Evolutionary conservation across 2,888 invertebrate genomes (phyloP).

Genomic region (Bedellia somnulentella): DNA sequence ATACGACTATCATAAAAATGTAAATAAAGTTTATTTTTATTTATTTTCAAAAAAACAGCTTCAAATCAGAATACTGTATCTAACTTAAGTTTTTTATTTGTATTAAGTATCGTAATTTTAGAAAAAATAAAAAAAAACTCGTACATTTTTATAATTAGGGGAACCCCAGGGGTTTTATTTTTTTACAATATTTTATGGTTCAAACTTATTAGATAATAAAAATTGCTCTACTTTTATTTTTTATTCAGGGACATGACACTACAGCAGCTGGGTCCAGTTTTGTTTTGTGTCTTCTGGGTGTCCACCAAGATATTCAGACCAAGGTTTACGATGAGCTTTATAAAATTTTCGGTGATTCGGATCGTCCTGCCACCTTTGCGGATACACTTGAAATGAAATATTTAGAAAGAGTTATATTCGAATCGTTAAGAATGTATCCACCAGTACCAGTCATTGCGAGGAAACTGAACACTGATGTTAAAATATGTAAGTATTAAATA

Average conservation of each 20-base stretch:
- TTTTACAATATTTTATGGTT: too few relatives aligned
- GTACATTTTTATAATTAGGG: too few relatives aligned
- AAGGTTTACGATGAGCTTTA: slow-evolving; percentile 74
- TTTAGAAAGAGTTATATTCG: slow-evolving; percentile 76
- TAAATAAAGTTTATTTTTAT: too few relatives aligned
- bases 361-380: slow-evolving; percentile 73
- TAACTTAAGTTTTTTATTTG: too few relatives aligned
- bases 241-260: slow-evolving; percentile 51
- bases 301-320: slow-evolving; percentile 77
- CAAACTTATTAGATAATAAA: too few relatives aligned
- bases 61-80: too few relatives aligned
- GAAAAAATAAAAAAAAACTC: too few relatives aligned
- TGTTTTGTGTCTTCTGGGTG: slow-evolving; percentile 79
- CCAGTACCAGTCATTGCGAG: slow-evolving; percentile 80
- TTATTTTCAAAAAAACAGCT: too few relatives aligned
- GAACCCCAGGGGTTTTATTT: too few relatives aligned
- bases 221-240: too few relatives aligned
- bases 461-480: slow-evolving; percentile 68
- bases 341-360: slow-evolving; percentile 76
- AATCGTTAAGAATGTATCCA: slow-evolving; percentile 76
- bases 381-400: slow-evolving; percentile 83
- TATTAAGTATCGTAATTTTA: too few relatives aligned
- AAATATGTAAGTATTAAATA: slow-evolving; percentile 51
- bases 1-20: too few relatives aligned
- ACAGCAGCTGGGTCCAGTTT: slow-evolving; percentile 81